Base-by-base conservation (phyloP, 2,113 vertebrate genomes). In the Oplegnathus fasciatus region DNA sequence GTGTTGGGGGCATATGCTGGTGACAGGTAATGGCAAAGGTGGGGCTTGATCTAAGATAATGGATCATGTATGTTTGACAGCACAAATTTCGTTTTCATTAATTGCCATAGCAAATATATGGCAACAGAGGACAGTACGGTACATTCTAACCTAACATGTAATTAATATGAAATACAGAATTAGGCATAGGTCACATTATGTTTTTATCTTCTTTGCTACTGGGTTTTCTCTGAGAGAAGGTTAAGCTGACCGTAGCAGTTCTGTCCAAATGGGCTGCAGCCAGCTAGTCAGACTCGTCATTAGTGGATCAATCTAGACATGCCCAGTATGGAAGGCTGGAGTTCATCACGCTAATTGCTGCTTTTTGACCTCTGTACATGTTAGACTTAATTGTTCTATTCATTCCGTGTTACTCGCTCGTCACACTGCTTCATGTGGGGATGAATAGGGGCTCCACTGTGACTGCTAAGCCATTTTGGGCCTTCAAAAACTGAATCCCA, bases 271-370 rank as follows among this genome's bases (percentile, higher is more conserved):
- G 69, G n/a, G 62, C 74, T 4, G 17, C 78, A 75, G 75, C 80
- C 79, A 32, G 62, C 58, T 17, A 82, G 80, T 90, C 88, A 80
- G 17, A 68, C 40, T 50, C n/a, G 2, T 83, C 79, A 89, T 94
- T 91, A 91, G 81, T 50, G 44, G 46, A 85, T 86, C 68, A 72
- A 67, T 83, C 71, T 40, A 55, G 88, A 90, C 90, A 42, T 60
- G 78, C 82, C 65, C 81, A 60, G 66, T 85, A 26, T 66, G 83
- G 44, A 50, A 57, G 71, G 57, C 78, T 18, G 58, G 76, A 91
- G 88, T 90, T 92, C 89, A 84, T 67, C 61, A 20, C 46, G 14
- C 78, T 91, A 90, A 94, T 93, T 92, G 90, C 80, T 73, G 75
- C 85, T 82, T 86, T 91, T 90, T 90, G 87, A 89, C 82, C 91